Percentiles rank a stretch among this genome's conserved stretches.
phyloP scores from a whole-genome alignment of 1,140 invertebrate genomes.

The Drosophila nigromelanica region DNA sequence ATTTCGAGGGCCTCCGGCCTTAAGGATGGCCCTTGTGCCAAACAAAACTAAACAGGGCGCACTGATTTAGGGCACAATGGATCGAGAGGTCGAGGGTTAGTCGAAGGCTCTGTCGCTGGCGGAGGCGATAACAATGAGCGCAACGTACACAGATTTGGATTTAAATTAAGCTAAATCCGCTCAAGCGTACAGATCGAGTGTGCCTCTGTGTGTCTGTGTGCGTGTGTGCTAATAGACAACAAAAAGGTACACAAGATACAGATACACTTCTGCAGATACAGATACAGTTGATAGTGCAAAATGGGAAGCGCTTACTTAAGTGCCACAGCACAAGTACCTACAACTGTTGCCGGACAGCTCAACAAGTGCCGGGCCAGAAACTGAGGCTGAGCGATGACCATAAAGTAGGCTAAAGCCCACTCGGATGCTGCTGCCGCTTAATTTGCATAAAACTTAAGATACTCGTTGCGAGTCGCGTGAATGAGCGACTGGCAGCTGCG shows the following conservation, averaged over 20 bases:
- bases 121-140: slow-evolving; percentile 51
- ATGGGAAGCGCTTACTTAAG: slow-evolving; percentile 76
- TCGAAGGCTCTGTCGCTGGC: not conserved
- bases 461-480: slow-evolving; percentile 61
- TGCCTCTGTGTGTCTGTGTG: slow-evolving; percentile 41
- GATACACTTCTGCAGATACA: slow-evolving; percentile 25
- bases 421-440: slow-evolving; percentile 61
- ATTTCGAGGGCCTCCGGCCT: slow-evolving; percentile 41
- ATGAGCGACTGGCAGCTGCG: slow-evolving; percentile 75
- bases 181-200: slow-evolving; percentile 55
- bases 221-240: slow-evolving; percentile 70
- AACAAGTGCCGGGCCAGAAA: slow-evolving; percentile 38
- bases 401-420: slow-evolving; percentile 77
- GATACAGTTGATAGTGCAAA: slow-evolving; percentile 41
- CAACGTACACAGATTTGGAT: slow-evolving; percentile 72
- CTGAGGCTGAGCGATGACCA: slow-evolving; percentile 65
- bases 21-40: slow-evolving; percentile 11
- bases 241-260: slow-evolving; percentile 71
- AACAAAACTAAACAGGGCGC: slow-evolving; percentile 49
- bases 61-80: slow-evolving; percentile 24
- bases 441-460: slow-evolving; percentile 80
- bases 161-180: slow-evolving; percentile 82
- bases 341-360: slow-evolving; percentile 42
- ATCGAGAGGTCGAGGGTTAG: not conserved
- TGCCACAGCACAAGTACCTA: slow-evolving; percentile 46